Evolutionary conservation across 2,888 invertebrate species (phyloP).

Genomic region (Cordylochernes scorpioides): DNA sequence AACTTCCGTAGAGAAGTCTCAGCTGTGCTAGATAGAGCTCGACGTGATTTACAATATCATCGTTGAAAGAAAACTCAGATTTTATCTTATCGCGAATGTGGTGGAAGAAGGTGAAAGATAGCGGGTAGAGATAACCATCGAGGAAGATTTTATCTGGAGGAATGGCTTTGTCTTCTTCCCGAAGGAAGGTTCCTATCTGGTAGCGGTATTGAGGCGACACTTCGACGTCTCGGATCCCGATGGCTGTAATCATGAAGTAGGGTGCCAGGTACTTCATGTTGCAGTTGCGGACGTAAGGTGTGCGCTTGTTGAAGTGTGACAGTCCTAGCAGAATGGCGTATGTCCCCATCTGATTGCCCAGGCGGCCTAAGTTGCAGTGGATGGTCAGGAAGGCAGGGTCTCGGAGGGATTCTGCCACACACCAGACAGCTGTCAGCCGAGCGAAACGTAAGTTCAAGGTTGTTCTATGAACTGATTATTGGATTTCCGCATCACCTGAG

Average conservation of each 20-base stretch:
- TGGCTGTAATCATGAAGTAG: too few species aligned
- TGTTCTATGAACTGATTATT: too few species aligned
- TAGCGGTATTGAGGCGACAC: not conserved
- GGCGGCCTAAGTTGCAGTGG: constrained; percentile 6
- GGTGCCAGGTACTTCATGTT: constrained; percentile 2
- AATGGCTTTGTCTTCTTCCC: not conserved
- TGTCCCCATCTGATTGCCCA: constrained; percentile 10
- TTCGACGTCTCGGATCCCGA: too few species aligned
- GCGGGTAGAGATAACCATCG: not conserved
- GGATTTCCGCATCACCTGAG: too few species aligned
- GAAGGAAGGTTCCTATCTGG: not conserved
- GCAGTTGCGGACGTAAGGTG: not conserved
- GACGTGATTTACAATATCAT: not conserved
- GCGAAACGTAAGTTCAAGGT: too few species aligned
- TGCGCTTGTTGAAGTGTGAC: constrained; percentile 2
- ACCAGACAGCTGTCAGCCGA: too few species aligned
- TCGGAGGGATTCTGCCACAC: not conserved
- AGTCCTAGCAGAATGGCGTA: constrained; percentile 8
- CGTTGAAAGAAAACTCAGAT: not conserved
- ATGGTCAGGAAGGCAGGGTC: constrained; percentile 4
- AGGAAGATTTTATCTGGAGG: not conserved
- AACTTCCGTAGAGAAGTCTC: too few species aligned
- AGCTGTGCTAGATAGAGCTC: too few species aligned
- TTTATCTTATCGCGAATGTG: not conserved
- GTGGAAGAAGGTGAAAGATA: not conserved